Evolutionary conservation across 2,888 invertebrate genomes (phyloP).

Genomic region (Taphrorychus bicolor): DNA sequence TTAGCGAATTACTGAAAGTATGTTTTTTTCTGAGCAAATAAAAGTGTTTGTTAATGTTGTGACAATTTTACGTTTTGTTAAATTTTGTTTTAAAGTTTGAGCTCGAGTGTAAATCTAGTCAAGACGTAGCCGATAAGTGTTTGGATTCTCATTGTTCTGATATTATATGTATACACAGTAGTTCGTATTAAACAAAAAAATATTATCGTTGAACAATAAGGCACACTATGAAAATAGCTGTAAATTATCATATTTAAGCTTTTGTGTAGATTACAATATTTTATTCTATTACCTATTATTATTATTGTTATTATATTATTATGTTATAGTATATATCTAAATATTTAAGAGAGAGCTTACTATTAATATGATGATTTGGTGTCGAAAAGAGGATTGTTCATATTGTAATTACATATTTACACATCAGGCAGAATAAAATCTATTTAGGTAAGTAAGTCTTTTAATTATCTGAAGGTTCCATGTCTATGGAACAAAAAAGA

Average conservation of each 20-base stretch:
- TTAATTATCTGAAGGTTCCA: no score
- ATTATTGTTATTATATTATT: conserved; percentile 1
- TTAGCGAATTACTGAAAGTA: no score
- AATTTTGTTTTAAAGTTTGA: conserved; percentile 46
- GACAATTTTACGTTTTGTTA: conserved; percentile 41
- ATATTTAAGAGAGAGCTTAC: conserved; percentile 19
- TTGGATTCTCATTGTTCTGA: background rate
- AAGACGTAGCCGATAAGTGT: conserved; percentile 37
- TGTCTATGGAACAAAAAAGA: no score
- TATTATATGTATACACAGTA: no score
- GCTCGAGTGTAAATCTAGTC: conserved; percentile 58
- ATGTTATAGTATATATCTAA: conserved; percentile 3
- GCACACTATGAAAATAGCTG: conserved; percentile 13
- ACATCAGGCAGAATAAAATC: conserved; percentile 21
- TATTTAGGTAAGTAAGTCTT: conserved; percentile 37
- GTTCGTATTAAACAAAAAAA: no score
- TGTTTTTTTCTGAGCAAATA: no score
- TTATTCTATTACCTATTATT: conserved; percentile 13
- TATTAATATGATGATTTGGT: background rate
- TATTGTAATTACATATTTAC: conserved; percentile 19
- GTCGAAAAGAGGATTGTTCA: conserved; percentile 29
- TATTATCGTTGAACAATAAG: no score
- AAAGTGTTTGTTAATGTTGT: conserved; percentile 17
- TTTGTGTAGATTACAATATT: background rate
- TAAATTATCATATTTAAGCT: conserved; percentile 24